A percentile compares a stretch with the other conserved stretches of the same genome.
Evolutionary conservation across 37 sponge, comb jelly and placozoan genomes (phyloP).

Genomic region (Tethya wilhelma): DNA sequence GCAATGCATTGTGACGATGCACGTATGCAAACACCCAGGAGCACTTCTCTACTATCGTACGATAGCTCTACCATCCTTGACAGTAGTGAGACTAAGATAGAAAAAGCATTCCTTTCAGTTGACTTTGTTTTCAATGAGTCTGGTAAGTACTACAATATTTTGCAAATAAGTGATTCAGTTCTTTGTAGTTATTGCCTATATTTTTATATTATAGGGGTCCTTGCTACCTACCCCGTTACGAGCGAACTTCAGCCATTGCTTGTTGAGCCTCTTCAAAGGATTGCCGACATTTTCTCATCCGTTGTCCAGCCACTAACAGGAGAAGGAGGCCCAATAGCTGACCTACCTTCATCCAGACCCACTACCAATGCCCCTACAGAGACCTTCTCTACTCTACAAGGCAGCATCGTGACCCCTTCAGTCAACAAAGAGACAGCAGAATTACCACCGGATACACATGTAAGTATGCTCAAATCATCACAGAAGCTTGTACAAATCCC

Average conservation of each 20-base stretch:
- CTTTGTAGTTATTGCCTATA: too few relatives aligned
- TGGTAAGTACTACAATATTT: conserved; percentile 3
- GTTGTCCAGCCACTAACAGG: neutral
- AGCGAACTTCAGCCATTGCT: neutral
- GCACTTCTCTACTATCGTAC: conserved; percentile 1
- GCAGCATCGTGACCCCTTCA: too few relatives aligned
- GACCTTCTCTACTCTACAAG: too few relatives aligned
- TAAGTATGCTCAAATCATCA: too few relatives aligned
- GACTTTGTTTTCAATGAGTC: neutral
- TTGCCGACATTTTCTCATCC: neutral
- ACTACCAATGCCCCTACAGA: neutral
- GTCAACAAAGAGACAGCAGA: too few relatives aligned
- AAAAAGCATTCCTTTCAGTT: conserved; percentile 2
- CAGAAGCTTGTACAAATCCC: too few relatives aligned
- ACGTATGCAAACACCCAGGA: neutral
- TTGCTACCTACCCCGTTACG: neutral
- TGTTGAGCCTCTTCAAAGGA: neutral
- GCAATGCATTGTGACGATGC: neutral
- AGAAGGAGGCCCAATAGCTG: neutral
- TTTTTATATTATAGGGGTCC: too few relatives aligned
- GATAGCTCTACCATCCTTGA: neutral
- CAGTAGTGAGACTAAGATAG: neutral
- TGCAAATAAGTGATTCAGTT: too few relatives aligned
- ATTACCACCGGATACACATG: too few relatives aligned
- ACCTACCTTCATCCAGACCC: too few relatives aligned